phyloP scores from a whole-genome alignment of 2,113 vertebrate genomes.

The Rattus rattus region DNA sequence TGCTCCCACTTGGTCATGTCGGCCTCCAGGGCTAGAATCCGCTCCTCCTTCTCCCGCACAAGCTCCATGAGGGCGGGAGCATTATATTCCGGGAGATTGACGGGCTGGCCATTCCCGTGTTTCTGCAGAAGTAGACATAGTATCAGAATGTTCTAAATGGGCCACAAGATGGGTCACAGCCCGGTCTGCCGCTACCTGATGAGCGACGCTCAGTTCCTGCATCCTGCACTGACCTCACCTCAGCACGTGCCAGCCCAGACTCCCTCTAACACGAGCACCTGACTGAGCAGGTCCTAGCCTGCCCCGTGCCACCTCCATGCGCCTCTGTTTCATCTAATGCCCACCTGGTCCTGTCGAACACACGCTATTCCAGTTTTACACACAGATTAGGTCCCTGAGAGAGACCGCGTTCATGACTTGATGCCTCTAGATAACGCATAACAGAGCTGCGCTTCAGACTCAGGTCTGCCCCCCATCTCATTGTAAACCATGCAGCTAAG shows the following conservation, averaged over 20 bases:
- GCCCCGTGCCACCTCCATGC: neutral
- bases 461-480: neutral
- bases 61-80: conserved; percentile 91
- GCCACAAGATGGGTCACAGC: neutral
- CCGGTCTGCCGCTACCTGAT: neutral
- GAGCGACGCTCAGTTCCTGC: neutral
- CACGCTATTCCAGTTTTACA: neutral
- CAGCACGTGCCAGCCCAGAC: neutral
- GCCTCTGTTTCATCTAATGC: neutral
- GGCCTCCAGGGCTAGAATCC: conserved; percentile 91
- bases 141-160: neutral
- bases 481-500: neutral
- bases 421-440: neutral
- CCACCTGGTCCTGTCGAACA: neutral
- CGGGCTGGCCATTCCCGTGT: conserved; percentile 84
- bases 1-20: conserved; percentile 95
- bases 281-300: no score
- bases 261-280: rapidly evolving
- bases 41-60: conserved; percentile 92
- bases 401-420: neutral
- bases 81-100: conserved; percentile 84
- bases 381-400: neutral
- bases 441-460: neutral
- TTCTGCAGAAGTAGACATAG: conserved; percentile 81
- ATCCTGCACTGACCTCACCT: no score